Evolutionary conservation across 1,140 invertebrate species (phyloP), one percentile per base, ranked within the genome.

Genomic region (Solenopsis invicta): DNA sequence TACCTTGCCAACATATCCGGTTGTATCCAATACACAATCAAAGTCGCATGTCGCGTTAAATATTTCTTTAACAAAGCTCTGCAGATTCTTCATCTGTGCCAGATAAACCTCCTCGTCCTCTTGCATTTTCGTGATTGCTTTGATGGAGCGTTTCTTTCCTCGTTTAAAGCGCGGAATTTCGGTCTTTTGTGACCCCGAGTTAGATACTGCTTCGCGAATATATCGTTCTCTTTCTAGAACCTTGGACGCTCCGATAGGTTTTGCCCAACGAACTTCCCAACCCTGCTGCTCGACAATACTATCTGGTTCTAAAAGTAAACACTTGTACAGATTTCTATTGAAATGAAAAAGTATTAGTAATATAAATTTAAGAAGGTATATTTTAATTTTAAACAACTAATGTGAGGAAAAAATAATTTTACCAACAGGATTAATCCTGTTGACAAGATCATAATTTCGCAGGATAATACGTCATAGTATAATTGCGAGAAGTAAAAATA

Each of bases 181-280:
- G 0, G 5, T 6, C 5, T 29, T 72, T 8, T 61, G 18, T 0
- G n/a, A 10, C 24, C 48, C 81, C 8, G 80, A 61, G 16, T 75
- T 78, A 16, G 87, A 66, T 29, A 89, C 69, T 8, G 94, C 94
- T 67, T 94, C 94, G 69, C 92, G 92, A 54, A 95, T 95, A 21
- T 92, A 92, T 56, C 89, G 86, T 71, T 94, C 93, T 69, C 94
- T 90, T 72, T 95, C 94, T 8, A 92, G 62, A 29, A 89, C 82
- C 87, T 95, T 95, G 9, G 92, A 88, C 0, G 93, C 91, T 45
- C 92, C 91, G 34, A 95, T 95, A 34, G 95, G 95, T 59, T 95
- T 95, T 10, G 95, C 94, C 95, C 95, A 95, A 18, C 89, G 89
- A 45, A 95, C 85, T 87, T 95, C 95, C 95, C 95, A 95, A 16